Evolutionary conservation across 1,140 invertebrate species (phyloP).

Genomic region (Acromyrmex charruanus): DNA sequence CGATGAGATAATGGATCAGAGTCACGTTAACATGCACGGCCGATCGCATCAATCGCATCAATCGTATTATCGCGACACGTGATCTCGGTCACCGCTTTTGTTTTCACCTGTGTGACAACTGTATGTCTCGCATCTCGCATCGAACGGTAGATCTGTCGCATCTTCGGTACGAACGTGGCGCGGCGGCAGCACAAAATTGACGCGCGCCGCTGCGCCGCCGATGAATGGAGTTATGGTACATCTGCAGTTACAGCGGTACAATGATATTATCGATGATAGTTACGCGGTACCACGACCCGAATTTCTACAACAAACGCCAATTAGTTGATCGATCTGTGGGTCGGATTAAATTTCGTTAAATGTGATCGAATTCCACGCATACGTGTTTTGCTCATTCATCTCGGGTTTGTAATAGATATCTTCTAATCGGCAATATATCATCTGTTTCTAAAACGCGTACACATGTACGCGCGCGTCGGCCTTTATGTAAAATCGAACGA

Average conservation of each 20-base stretch:
- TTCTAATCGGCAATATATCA: constrained; percentile 42
- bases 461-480: not conserved
- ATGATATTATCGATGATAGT: constrained; percentile 48
- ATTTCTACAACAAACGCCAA: constrained; percentile 61
- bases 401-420: constrained; percentile 50
- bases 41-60: constrained; percentile 14
- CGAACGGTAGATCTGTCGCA: constrained; percentile 10
- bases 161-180: not conserved
- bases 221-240: constrained; percentile 55
- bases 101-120: constrained; percentile 51
- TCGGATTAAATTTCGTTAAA: constrained; percentile 59
- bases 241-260: constrained; percentile 34
- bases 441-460: not conserved
- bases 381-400: constrained; percentile 50
- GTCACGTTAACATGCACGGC: constrained; percentile 60
- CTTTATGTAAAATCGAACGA: not conserved
- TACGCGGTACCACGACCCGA: constrained; percentile 37
- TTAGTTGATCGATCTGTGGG: constrained; percentile 52
- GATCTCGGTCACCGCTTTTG: constrained; percentile 53
- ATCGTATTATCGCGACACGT: constrained; percentile 58
- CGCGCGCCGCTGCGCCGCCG: constrained; percentile 15
- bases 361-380: constrained; percentile 40
- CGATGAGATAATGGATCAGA: constrained; percentile 72
- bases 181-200: constrained; percentile 36
- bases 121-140: not conserved